Percentiles rank a stretch among this genome's conserved stretches.
Conservation (phyloP, 2,797 vertebrate genomes). For the Xerus rutilus region DNA sequence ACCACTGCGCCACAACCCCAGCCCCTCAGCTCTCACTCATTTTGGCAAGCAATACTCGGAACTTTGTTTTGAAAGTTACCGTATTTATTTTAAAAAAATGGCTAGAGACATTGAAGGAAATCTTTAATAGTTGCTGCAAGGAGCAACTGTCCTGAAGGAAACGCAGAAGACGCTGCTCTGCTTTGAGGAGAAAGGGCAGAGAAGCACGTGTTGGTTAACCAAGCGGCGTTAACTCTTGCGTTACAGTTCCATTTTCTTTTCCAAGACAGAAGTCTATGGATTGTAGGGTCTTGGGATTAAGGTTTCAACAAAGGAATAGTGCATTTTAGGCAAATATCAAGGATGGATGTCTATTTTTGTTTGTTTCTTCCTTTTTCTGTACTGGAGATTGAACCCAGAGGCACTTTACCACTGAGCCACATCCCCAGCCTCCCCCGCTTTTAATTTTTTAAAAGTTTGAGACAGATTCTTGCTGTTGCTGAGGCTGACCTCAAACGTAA, state of each 20-base stretch:
- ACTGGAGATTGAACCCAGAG: too few relatives aligned
- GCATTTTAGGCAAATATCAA: background rate
- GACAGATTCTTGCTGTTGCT: too few relatives aligned
- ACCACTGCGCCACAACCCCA: too few relatives aligned
- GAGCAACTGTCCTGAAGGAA: background rate
- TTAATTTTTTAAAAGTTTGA: too few relatives aligned
- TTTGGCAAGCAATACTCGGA: background rate
- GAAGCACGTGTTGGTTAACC: background rate
- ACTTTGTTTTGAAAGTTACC: slow-evolving; percentile 44
- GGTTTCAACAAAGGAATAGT: background rate
- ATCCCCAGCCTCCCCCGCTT: too few relatives aligned
- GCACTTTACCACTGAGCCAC: too few relatives aligned
- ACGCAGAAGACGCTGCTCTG: background rate
- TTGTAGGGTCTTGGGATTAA: background rate
- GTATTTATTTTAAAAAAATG: background rate
- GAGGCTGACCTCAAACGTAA: too few relatives aligned
- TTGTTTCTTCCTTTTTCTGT: too few relatives aligned
- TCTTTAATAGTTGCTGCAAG: background rate
- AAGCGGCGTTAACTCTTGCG: background rate
- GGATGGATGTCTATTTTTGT: background rate
- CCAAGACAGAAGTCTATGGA: background rate
- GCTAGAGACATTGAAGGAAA: background rate
- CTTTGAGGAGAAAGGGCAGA: background rate
- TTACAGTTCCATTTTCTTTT: slow-evolving; percentile 20
- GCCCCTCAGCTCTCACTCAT: background rate